Base-by-base conservation (phyloP, 1,140 invertebrate species). In the Zaprionus capensis region DNA sequence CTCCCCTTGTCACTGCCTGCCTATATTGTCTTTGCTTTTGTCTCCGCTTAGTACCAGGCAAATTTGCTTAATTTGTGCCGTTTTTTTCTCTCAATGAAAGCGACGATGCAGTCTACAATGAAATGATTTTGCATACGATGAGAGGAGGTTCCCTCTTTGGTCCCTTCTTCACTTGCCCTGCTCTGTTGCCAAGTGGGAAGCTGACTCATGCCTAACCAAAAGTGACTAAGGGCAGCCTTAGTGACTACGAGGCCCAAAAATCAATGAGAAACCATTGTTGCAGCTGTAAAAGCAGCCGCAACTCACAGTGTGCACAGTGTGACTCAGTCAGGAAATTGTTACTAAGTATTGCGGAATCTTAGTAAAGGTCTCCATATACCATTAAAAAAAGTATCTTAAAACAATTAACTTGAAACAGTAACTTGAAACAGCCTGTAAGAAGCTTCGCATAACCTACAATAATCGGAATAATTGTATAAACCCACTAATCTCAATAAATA, bases 61-160 rank as follows among this genome's bases (percentile, higher is more conserved):
- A 88, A 90, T 90, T 90, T 81, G 77, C 83, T 87, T 87, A 87
- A 87, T 86, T 86, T 80, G 82, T 76, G 64, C 63, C 34, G 76
- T 41, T 46, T 55, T 41, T 65, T 59, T 65, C 57, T 62, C 84
- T 81, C 81, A 88, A 87, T 76, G 84, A 87, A 87, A 87, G 71
- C 78, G 71, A 9, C 38, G 15, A 1, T 38, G n/a, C 38, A 24
- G 38, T 61, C 36, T 61, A 26, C 55, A 64, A 71, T 57, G 62
- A 71, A 71, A 82, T 83, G 57, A 59, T 82, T 86, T 83, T 87
- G 83, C 83, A 87, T 83, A 82, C 80, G 72, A 86, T 73, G 63
- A 64, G 61, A 64, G 51, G 55, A 64, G 51, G 12, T 34, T 22
- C 24, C 26, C 31, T 34, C 9, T 7, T 34, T 34, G 31, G 31